Evolutionary conservation across 2,797 vertebrate species (phyloP).

Genomic region (Balearica regulorum): DNA sequence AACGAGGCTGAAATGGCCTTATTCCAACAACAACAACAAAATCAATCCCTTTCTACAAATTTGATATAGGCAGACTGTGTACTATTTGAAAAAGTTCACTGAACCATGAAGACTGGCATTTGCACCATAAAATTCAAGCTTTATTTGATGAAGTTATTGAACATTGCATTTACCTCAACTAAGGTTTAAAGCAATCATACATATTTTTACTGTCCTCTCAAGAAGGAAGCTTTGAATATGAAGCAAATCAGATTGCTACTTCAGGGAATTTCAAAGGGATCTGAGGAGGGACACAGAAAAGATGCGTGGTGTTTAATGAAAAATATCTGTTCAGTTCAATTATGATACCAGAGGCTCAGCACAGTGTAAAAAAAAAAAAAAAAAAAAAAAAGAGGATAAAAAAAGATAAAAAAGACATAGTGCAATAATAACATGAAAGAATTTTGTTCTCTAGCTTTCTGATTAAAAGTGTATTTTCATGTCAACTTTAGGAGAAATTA

Average conservation of each 20-base stretch:
- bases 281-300: conserved; percentile 11
- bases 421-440: conserved; percentile 56
- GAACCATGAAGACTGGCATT: conserved; percentile 73
- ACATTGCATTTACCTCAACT: conserved; percentile 58
- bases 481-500: conserved; percentile 60
- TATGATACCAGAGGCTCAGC: conserved; percentile 11
- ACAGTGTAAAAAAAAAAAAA: background rate
- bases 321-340: conserved; percentile 55
- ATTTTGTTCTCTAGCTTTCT: conserved; percentile 65
- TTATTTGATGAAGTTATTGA: conserved; percentile 75
- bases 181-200: conserved; percentile 55
- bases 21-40: conserved; percentile 67
- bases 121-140: conserved; percentile 65
- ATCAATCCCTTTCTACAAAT: conserved; percentile 75
- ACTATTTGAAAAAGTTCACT: conserved; percentile 67
- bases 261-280: conserved; percentile 41
- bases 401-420: conserved; percentile 21
- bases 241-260: conserved; percentile 49
- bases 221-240: conserved; percentile 35
- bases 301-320: conserved; percentile 58
- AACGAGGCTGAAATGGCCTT: conserved; percentile 59
- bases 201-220: conserved; percentile 49
- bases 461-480: conserved; percentile 71
- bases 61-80: conserved; percentile 67
- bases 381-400: background rate